phyloP scores from a whole-genome alignment of 37 sponge, comb jelly and placozoan species.

The Amphimedon queenslandica region DNA sequence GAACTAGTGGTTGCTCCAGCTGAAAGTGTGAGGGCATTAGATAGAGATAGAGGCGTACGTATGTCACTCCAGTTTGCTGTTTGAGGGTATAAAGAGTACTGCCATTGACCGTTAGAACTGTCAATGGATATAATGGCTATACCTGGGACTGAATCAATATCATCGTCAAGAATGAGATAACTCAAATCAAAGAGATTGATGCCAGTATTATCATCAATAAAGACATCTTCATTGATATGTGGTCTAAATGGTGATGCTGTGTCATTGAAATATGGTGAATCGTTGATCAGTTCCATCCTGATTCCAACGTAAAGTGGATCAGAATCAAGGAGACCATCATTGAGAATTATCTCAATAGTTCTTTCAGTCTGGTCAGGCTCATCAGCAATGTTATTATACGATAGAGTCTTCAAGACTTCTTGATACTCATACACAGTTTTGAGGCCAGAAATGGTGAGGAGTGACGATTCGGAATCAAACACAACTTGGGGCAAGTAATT shows the following conservation, averaged over 20 bases:
- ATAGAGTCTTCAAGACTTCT: constrained; percentile 60
- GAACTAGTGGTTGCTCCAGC: background rate
- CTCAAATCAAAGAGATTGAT: constrained; percentile 24
- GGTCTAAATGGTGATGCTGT: constrained; percentile 30
- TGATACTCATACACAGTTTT: constrained; percentile 57
- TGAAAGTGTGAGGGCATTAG: constrained; percentile 44
- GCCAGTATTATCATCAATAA: constrained; percentile 34
- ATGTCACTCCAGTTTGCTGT: constrained; percentile 27
- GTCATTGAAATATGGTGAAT: constrained; percentile 70
- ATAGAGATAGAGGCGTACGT: background rate
- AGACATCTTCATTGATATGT: constrained; percentile 59
- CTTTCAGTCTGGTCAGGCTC: constrained; percentile 64
- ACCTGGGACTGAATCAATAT: constrained; percentile 49
- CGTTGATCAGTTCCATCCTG: constrained; percentile 76
- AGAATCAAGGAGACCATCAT: constrained; percentile 52
- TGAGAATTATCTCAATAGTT: constrained; percentile 37
- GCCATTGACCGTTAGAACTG: constrained; percentile 41
- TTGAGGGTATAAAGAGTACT: constrained; percentile 26
- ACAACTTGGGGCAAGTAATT: background rate
- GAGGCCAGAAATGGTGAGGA: constrained; percentile 57
- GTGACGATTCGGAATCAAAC: constrained; percentile 17
- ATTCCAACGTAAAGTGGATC: constrained; percentile 38
- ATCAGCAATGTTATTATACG: constrained; percentile 80
- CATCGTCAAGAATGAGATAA: constrained; percentile 64
- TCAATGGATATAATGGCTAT: constrained; percentile 54